Base-by-base conservation (phyloP, 2,797 vertebrate species). In the Scolopax rusticola region DNA sequence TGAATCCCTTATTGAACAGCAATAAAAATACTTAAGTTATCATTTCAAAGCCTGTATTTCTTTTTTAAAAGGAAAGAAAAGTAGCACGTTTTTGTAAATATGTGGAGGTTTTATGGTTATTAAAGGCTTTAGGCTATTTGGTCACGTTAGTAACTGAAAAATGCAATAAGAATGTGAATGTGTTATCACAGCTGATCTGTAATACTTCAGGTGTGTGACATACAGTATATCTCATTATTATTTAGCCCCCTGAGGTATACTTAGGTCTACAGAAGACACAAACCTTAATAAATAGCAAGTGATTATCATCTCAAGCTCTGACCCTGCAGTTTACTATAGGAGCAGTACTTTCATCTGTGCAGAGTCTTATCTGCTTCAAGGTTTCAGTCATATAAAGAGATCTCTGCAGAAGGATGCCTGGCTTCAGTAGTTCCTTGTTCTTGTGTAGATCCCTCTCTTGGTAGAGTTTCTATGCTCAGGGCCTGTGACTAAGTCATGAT, bases 121-220 rank as follows among this genome's bases (percentile, higher is more conserved):
- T 91, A 81, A 95, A 68, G 6, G 59, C 70, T 89, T 77, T 43
- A 85, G 84, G 84, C 84, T 96, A 79, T 97, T 96, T 96, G 87
- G 88, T 86, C 84, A 82, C 19, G 76, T 94, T 88, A 92, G 77
- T 78, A 95, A 87, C 27, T 60, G 77, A 82, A 87, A 95, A 90
- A 85, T 80, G 73, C 50, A 85, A 13, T 70, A 85, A 80, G 75
- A 69, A 93, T 33, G 23, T 36, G 51, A 81, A 88, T 71, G 48
- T 71, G 78, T 77, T 94, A 80, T 90, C 75, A n/a, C 61, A 82
- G 75, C 28, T 89, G 87, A 90, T 94, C 91, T 94, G 36, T 74
- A 90, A 36, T 91, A 65, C 36, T 93, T 95, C 92, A 96, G 89
- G 92, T 96, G 69, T 71, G 74, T 79, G 83, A 70, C 59, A 84